Conservation (phyloP, 2,113 vertebrate species). For the Trochalopteron elliotii region DNA sequence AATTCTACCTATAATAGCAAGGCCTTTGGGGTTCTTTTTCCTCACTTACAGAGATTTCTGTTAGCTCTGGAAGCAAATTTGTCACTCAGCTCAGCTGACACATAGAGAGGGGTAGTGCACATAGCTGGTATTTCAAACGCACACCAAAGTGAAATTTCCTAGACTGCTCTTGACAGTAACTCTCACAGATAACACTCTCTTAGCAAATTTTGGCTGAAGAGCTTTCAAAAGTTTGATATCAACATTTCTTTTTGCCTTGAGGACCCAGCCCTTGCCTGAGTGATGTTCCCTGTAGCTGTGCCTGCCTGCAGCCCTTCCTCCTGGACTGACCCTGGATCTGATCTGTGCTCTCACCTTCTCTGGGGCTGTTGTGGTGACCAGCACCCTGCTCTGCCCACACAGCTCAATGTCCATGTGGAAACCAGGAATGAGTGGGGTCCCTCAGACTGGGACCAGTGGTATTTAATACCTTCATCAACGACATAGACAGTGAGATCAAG, state of each 20-base stretch:
- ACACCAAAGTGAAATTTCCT: background rate
- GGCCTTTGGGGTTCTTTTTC: background rate
- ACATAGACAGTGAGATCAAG: background rate
- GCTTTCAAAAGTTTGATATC: background rate
- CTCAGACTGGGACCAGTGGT: background rate
- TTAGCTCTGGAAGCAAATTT: background rate
- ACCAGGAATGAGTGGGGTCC: background rate
- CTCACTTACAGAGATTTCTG: background rate
- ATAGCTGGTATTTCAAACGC: background rate
- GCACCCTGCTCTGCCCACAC: background rate
- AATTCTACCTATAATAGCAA: background rate
- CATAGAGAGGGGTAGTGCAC: background rate
- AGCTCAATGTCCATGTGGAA: background rate
- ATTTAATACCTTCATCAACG: background rate
- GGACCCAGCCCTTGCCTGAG: background rate
- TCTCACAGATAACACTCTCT: background rate
- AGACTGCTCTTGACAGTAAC: background rate
- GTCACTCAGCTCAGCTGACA: background rate
- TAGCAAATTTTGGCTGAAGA: background rate
- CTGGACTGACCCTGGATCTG: background rate
- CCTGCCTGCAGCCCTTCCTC: background rate
- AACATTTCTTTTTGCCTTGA: background rate
- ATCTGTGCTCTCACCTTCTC: rapidly evolving
- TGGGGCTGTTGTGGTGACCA: background rate
- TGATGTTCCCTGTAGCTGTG: rapidly evolving